Evolutionary conservation across 2,113 vertebrate species (phyloP), one percentile per base, ranked within the genome.

Genomic region (Emydura subglobosa): DNA sequence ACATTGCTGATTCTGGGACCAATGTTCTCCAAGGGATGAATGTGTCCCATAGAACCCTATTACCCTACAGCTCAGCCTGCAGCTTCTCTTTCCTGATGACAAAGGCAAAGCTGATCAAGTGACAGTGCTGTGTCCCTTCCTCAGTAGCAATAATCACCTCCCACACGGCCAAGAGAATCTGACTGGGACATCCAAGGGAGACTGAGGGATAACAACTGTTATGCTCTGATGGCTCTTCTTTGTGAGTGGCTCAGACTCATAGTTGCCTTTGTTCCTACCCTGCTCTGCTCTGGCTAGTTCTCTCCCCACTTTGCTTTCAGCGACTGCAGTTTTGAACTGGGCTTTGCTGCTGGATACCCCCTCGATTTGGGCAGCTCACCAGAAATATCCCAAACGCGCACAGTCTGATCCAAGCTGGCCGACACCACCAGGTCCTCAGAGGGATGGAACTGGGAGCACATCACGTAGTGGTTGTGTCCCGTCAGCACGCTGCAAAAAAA

Each of bases 361-460:
- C 95, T 97, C 44, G 82, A 95, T 51, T 85, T 92, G 94, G 79
- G 97, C 88, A 98, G 97, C 99, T 99, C 99, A 99, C 99, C 99
- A 88, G 99, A 99, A 98, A 99, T 99, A 99, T 99, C 99, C 99
- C 99, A 99, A 96, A 99, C 99, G 44, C 99, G 99, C 95, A 99
- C 99, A 2, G 99, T 99, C 98, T 99, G 99, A 92, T 99, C 99
- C 98, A 99, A 96, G 96, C 99, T 99, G 90, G 99, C 99, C 0
- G 99, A 99, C 72, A 99, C 99, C 93, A 99, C 99, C 98, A 99
- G 98, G 98, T 99, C 99, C 95, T 99, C 99, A 0, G 99, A 98
- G 2, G 99, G 99, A 93, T 99, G 99, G 96, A 99, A 99, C 98
- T 99, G 99, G 88, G 99, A 99, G 5, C 99, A 99, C 99, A 99